These are phyloP conservation scores for Neogale vison DNA, from an alignment of 2,113 vertebrate species.

Conservation along the genomic window DNA sequence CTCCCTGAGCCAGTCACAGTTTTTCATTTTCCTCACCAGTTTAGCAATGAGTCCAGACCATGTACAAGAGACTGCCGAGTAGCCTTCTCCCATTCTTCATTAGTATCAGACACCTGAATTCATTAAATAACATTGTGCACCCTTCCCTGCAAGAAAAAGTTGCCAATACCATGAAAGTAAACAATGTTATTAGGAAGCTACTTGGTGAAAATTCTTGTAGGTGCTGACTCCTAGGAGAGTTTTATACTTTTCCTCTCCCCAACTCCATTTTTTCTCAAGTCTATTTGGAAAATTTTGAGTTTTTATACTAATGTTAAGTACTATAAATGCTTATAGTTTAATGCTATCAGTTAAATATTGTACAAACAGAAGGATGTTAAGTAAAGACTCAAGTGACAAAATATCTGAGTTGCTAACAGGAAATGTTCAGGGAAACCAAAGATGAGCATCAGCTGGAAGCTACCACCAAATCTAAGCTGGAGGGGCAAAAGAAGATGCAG, in stretches of 20 bases:
- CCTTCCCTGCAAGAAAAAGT: neutral
- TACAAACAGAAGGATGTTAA: neutral
- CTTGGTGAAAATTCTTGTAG: neutral
- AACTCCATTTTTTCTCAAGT: neutral
- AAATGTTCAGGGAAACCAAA: neutral
- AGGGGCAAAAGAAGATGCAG: neutral
- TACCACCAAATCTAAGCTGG: neutral
- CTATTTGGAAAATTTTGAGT: neutral
- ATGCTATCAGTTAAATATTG: neutral
- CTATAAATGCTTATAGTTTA: neutral
- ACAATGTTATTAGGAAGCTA: neutral
- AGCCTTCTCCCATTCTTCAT: neutral
- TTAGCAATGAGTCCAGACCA: neutral
- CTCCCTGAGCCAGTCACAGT: neutral
- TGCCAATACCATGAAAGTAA: neutral
- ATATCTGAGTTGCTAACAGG: neutral
- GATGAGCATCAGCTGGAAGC: neutral
- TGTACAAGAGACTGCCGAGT: neutral
- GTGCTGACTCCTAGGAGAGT: neutral
- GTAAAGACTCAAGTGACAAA: neutral
- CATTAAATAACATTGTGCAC: neutral
- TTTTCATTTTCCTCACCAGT: neutral
- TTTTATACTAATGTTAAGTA: neutral
- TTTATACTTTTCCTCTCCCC: neutral
- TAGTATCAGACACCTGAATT: neutral